Evolutionary conservation across 2,113 vertebrate genomes (phyloP), one percentile per base, ranked within the genome.

Genomic region (Ochotona curzoniae): DNA sequence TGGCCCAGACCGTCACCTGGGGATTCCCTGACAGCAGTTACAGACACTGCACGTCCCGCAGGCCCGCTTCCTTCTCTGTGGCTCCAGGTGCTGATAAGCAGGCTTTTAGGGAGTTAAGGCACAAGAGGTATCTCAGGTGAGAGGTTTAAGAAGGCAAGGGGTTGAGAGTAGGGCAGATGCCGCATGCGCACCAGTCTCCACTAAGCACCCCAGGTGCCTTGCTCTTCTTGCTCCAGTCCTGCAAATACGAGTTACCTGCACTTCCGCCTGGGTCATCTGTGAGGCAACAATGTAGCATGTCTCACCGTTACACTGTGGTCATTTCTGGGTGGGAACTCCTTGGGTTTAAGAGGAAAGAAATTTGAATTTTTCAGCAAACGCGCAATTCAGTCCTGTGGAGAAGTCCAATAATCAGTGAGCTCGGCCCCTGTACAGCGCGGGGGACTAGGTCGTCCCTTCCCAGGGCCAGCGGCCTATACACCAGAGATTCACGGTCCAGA

Each of bases 371-470:
- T 85, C 35, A 88, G 60, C 51, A 79, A 63, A 66, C 2, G 12
- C 18, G 2, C 3, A 32, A 17, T 82, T 38, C 28, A 84, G 11
- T 23, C 61, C 70, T 44, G 6, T 44, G 38, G 38, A 84, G 44
- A 83, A 76, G 66, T 1, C 3, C 11, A 1, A 5, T 4, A 0
- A 38, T 12, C 6, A 8, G 2, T 0, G 3, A 57, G 54, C 54
- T 57, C 54, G 18, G 38, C 18, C 54, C 54, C 18, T 10, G 28
- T 44, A 44, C 38, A 63, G 25, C 38, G 11, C 67, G 51, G 14
- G 2, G 11, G 8, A 15, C 9, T 1, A 0, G 1, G 26, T 4
- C 1, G 14, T 44, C 26, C 0, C 13, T 35, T 21, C 3, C 67
- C 13, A 21, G 60, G 30, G 23, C 9, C 28, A 2, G 13, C 5